phyloP scores from a whole-genome alignment of 2,888 invertebrate species.

The Drosophila tripunctata region DNA sequence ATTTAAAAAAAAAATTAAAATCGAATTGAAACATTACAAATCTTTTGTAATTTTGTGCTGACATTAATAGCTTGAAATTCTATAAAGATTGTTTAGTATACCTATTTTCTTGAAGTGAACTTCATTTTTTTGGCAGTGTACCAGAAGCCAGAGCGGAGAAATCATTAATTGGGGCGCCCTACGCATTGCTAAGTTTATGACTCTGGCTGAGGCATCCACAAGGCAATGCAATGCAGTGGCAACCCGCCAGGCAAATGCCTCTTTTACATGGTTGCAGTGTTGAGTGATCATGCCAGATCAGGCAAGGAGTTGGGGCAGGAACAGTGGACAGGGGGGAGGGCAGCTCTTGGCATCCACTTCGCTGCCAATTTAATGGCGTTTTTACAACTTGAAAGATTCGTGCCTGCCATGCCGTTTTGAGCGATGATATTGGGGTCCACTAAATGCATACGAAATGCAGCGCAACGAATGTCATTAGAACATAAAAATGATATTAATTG shows the following conservation, averaged over 20 bases:
- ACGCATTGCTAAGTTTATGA: constrained; percentile 64
- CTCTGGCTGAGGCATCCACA: constrained; percentile 29
- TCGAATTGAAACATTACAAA: no score
- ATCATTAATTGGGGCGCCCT: constrained; percentile 65
- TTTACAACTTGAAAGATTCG: constrained; percentile 83
- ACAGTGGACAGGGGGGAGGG: not conserved
- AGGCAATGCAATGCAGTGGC: constrained; percentile 20
- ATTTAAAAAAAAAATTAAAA: no score
- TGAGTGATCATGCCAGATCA: constrained; percentile 67
- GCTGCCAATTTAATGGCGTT: constrained; percentile 83
- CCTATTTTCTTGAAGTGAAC: no score
- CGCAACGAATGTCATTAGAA: constrained; percentile 82
- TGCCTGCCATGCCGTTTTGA: constrained; percentile 79
- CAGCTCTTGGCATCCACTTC: constrained; percentile 66
- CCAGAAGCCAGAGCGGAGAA: constrained; percentile 10
- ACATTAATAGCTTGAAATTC: no score
- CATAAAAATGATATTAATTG: constrained; percentile 82
- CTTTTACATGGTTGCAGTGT: constrained; percentile 27
- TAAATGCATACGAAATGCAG: constrained; percentile 81
- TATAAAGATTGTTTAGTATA: no score
- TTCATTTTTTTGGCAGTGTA: not conserved
- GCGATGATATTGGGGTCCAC: constrained; percentile 66
- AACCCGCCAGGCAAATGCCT: constrained; percentile 37
- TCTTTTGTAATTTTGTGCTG: no score
- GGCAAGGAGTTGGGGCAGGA: not conserved